Base-by-base conservation (phyloP, 2,113 vertebrate genomes). In the Anhinga anhinga region DNA sequence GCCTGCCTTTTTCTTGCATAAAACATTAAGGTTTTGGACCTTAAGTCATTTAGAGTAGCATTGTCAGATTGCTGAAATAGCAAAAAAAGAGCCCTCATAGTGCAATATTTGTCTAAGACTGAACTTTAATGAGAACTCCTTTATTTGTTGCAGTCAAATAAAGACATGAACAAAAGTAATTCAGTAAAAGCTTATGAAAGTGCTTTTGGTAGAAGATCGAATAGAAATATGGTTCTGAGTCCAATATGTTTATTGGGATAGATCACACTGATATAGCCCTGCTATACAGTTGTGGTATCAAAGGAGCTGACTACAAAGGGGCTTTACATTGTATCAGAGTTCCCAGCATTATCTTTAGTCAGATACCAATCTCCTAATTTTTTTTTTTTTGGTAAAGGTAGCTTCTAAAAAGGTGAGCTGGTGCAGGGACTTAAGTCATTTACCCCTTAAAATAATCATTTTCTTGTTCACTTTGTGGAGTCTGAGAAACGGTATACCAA, bases 11-110 rank as follows among this genome's bases (percentile, higher is more conserved):
- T 69, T 82, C 47, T 72, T 79, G 61, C 16, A 32, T 34, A 58
- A 90, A 93, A 80, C 45, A 55, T 91, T 58, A 82, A 69, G 40
- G 40, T 85, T 97, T 89, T 81, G 63, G 30, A 55, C 92, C 82
- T 91, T 94, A 82, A 88, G 94, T 95, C 14, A 82, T 89, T 88
- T 93, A 89, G 10, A 36, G 3, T 63, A 96, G 17, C 58, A 66
- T 87, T 94, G 63, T 93, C 59, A 87, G 71, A 76, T 76, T 93
- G 93, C 91, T 97, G 95, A 97, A 93, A 59, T 47, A 72, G 85
- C 77, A 87, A 93, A 93, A 95, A 55, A 90, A 26, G 10, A 11
- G 4, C n/a, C 34, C 45, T 67, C 34, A 4, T 67, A 85, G 62
- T 70, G 44, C 66, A 86, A 13, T 82, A 45, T 92, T 93, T 87